These are phyloP conservation scores for Pseudopipra pipra DNA, from an alignment of 2,113 vertebrate genomes.

Conservation along the genomic window DNA sequence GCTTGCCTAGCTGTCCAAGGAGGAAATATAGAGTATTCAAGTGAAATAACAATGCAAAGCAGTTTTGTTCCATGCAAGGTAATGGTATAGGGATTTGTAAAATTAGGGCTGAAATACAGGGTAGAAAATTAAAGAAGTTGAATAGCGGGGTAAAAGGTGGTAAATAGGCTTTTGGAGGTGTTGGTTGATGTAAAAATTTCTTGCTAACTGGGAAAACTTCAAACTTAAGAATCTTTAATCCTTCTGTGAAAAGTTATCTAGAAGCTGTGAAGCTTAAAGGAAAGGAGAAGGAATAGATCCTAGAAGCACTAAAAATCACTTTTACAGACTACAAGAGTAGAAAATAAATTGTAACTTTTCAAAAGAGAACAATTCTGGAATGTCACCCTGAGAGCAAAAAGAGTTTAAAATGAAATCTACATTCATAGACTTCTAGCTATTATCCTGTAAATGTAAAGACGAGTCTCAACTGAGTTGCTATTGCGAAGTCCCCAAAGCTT, in stretches of 20 bases:
- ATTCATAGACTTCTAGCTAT: neutral
- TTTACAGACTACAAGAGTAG: neutral
- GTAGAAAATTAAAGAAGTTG: neutral
- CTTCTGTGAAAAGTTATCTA: neutral
- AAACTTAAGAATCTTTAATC: neutral
- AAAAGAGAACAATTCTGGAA: neutral
- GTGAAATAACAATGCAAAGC: neutral
- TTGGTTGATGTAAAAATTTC: neutral
- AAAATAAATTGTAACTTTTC: neutral
- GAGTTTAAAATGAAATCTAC: neutral
- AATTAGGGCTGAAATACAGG: neutral
- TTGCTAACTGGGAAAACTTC: neutral
- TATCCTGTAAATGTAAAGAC: neutral
- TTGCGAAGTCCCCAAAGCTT: slow-evolving; percentile 16
- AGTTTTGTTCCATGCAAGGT: neutral
- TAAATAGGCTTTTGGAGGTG: neutral
- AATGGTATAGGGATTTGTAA: neutral
- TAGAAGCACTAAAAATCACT: neutral
- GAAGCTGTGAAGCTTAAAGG: neutral
- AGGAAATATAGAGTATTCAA: neutral
- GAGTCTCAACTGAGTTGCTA: neutral
- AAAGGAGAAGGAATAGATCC: neutral
- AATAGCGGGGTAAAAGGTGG: neutral
- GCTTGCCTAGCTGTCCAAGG: neutral
- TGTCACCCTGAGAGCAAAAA: neutral